Base-by-base conservation (phyloP, 2,113 vertebrate genomes). In the Trematomus loennbergii region DNA sequence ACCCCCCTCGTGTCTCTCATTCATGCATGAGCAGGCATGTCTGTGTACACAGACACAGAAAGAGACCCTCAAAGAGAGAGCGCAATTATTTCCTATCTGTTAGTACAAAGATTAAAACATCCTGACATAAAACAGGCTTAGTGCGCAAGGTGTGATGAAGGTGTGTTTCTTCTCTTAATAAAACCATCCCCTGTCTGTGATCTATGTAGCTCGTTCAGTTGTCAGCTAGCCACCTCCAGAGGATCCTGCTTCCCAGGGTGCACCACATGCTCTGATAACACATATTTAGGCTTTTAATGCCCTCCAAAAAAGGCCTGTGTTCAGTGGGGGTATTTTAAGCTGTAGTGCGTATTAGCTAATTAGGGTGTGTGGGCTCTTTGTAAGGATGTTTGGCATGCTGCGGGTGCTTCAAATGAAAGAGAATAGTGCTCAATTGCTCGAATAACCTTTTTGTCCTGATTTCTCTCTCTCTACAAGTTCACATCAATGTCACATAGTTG, bases 321-420 rank as follows among this genome's bases (percentile, higher is more conserved):
- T 89, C 87, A 85, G 66, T 78, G 82, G 83, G 84, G 75, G 79
- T 82, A 86, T 91, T 93, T 91, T 89, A 87, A 88, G 85, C 88
- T 67, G 75, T 72, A 54, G 84, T 72, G 77, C 90, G 86, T 89
- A 89, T 90, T 87, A 85, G 85, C 89, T 94, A 91, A 94, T 95
- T 93, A 89, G 86, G 48, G 83, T 69, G 83, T 79, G 49, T 75
- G 84, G 71, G 80, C 79, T 91, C 83, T 93, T 91, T 91, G 88
- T 91, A 65, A 74, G 83, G 76, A 79, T 86, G 71, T 82, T 85
- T 84, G 82, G 78, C 91, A 67, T 84, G 84, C 90, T 92, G 90
- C 12, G 90, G 75, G 82, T 58, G 82, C 81, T 77, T 88, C 75
- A 88, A 87, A 90, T 90, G 81, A 93, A 91, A 92, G 89, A 82